Base-by-base conservation (phyloP, 1,140 invertebrate genomes). In the Uloborus diversus region DNA sequence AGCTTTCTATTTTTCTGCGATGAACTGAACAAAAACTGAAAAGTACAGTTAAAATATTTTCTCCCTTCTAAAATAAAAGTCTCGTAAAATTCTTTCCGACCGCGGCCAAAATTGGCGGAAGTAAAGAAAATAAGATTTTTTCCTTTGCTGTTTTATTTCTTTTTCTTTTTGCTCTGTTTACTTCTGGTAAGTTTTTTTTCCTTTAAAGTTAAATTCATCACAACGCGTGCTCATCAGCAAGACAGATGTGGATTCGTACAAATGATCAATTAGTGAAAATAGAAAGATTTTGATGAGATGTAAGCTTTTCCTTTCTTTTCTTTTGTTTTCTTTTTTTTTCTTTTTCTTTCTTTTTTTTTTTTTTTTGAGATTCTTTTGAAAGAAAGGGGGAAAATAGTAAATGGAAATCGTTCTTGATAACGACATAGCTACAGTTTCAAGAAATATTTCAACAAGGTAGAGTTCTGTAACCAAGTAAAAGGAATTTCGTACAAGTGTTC, bases 241-340 rank as follows among this genome's bases (percentile, higher is more conserved):
- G 69, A 71, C 69, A 71, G 69, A 71, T 71, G 53, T 59, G 59
- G 69, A 71, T 71, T 71, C 33, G 69, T 71, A 71, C 69, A 59
- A 56, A 71, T 28, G 53, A 71, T 71, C 69, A 61, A 71, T 71
- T 71, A 71, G 69, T 33, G 59, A 71, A 71, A 71, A 56, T 33
- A 33, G 69, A 23, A 71, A 59, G 69, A 71, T 71, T 71, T 71
- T 53, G 59, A 37, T 17, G 25, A 49, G 49, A 59, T 32, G 69
- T 30, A 51, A 20, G 51, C 11, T 9, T 35, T 59, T 71, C 59
- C 61, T 71, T 71, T 75, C 57, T 51, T 42, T 14, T 64, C 4
- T n/a, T 64, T 42, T 59, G n/a, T 70, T 53, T 70, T 70, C 28
- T 70, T 70, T 32, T 56, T 4, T 30, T 35, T 56, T 51, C 23